A percentile compares a stretch with the other conserved stretches of the same genome.
Evolutionary conservation across 2,113 vertebrate genomes (phyloP).

Genomic region (Callaeas wilsoni): DNA sequence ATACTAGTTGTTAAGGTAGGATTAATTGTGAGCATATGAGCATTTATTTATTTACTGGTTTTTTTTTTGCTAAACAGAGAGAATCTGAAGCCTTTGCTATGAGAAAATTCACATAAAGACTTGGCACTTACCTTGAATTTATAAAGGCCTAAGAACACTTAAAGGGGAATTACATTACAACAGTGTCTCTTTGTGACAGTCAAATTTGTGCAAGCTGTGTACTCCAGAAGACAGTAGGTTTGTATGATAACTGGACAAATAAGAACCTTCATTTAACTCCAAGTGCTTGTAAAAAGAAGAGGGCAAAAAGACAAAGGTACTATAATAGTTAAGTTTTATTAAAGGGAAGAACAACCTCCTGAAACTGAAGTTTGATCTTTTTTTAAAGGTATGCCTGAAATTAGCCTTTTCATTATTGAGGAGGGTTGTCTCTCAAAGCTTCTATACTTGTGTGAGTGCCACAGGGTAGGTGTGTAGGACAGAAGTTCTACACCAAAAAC

Average conservation of each 20-base stretch:
- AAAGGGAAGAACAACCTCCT: background rate
- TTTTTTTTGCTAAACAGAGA: background rate
- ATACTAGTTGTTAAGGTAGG: background rate
- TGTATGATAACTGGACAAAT: background rate
- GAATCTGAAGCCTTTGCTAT: constrained; percentile 12
- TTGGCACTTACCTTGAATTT: background rate
- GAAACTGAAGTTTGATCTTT: background rate
- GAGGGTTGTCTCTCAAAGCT: constrained; percentile 14
- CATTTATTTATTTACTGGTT: background rate
- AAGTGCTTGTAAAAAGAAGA: background rate
- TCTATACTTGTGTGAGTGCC: background rate
- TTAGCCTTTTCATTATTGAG: background rate
- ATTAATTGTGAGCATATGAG: constrained; percentile 26
- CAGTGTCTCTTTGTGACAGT: background rate
- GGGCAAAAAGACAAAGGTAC: background rate
- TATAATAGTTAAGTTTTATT: background rate
- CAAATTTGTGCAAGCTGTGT: background rate
- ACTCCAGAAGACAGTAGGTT: background rate
- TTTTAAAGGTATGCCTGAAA: constrained; percentile 27
- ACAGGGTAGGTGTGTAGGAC: background rate
- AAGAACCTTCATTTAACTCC: background rate
- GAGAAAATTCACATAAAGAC: constrained; percentile 29
- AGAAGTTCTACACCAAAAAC: constrained; percentile 22
- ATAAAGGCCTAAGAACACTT: background rate
- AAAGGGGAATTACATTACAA: background rate